Conservation (phyloP, 2,888 invertebrate species). For the Phengaris arion region DNA sequence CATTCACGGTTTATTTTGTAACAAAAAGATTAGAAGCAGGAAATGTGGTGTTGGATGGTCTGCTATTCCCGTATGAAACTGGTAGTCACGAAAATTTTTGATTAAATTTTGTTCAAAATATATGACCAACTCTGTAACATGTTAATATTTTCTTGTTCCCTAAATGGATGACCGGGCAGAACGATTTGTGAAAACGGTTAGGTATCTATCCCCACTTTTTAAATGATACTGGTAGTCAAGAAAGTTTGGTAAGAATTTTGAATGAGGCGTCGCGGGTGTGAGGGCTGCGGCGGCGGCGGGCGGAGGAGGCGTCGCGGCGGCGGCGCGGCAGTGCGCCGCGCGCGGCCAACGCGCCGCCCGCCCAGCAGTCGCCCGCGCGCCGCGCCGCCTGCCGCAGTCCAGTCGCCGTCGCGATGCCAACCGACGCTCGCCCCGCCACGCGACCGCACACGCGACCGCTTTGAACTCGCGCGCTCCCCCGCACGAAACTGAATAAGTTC, state of each 20-base stretch:
- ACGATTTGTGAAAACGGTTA: neutral
- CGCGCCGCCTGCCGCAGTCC: constrained; percentile 45
- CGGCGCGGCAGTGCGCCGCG: constrained; percentile 78
- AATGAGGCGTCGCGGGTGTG: constrained; percentile 59
- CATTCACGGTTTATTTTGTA: neutral
- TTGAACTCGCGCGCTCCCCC: constrained; percentile 59
- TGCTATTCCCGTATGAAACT: neutral
- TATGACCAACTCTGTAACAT: neutral
- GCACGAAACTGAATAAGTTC: constrained; percentile 78
- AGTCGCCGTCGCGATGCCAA: constrained; percentile 45
- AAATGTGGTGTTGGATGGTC: neutral
- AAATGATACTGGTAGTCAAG: constrained; percentile 31
- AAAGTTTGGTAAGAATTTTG: constrained; percentile 71
- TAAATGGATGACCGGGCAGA: neutral
- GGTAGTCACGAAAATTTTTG: neutral
- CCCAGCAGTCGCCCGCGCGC: constrained; percentile 59
- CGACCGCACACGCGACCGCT: constrained; percentile 54
- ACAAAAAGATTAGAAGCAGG: constrained; percentile 1
- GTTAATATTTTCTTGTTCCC: too few relatives aligned
- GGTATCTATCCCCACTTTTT: neutral
- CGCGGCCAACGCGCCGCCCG: constrained; percentile 78
- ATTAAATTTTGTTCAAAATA: neutral
- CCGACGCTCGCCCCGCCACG: constrained; percentile 42
- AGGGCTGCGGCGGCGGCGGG: constrained; percentile 46
- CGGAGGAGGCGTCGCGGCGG: constrained; percentile 56